Evolutionary conservation across 2,888 invertebrate species (phyloP), one percentile per base, ranked within the genome.

Genomic region (Agrotis exclamationis): DNA sequence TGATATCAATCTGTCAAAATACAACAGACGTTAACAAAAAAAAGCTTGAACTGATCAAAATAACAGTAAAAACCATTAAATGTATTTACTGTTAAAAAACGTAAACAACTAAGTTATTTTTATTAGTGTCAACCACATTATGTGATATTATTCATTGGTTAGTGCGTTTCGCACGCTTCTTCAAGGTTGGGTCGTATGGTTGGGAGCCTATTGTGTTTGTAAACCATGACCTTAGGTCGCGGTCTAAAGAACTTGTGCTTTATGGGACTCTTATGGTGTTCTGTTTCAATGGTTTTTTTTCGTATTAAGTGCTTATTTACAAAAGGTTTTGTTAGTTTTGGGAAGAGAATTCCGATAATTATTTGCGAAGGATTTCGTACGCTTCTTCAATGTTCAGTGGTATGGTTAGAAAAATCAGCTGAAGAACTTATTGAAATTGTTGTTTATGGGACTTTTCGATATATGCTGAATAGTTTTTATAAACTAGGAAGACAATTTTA

Each of bases 101-200:
- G 51, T 56, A 48, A 70, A 72, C 67, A 60, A 44, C 44, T 18
- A 66, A 50, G 50, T 24, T 7, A 57, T 45, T 47, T 11, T 53
- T 67, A 76, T 73, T 67, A 74, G 70, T 82, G 84, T 83, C 84
- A 84, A 67, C 58, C 22, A 47, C n/a, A 67, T 82, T 73, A 69
- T n/a, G 50, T 47, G 66, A 16, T 51, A 80, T 82, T 67, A 70
- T 70, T 59, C 65, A 57, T 20, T 70, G 48, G 58, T 79, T 70
- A 78, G 66, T 68, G 45, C 14, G 39, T 48, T 86, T 87, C 87
- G 28, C 87, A 87, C 87, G 87, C 87, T 72, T 86, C 86, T 84
- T 67, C 86, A 87, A 87, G 86, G 87, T 76, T 58, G 47, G 9
- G 20, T 60, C 63, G 67, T 63, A 71, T 63, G 67, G 45, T 51